A percentile compares a stretch with the other conserved stretches of the same genome.
These are phyloP conservation scores for Meliscaeva auricollis DNA, from an alignment of 2,888 invertebrate genomes.

Conservation along the genomic window DNA sequence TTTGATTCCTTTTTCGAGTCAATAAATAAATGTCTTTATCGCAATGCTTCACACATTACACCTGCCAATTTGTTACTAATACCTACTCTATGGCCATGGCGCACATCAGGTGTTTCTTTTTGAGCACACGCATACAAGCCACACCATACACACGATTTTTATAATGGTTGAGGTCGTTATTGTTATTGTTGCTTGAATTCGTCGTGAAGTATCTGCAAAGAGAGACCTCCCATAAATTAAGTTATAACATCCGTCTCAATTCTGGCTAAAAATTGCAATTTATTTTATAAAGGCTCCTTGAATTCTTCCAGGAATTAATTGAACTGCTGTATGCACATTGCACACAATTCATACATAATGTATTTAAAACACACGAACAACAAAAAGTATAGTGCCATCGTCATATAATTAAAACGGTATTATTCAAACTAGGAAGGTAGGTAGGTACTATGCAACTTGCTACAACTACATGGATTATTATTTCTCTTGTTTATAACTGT, in stretches of 20 bases:
- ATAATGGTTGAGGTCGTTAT: not conserved
- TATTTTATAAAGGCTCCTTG: not conserved
- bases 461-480: not conserved
- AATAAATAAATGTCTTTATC: constrained; percentile 12
- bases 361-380: not conserved
- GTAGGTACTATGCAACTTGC: not conserved
- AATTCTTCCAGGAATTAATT: constrained; percentile 37
- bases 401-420: constrained; percentile 22
- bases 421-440: not conserved
- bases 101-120: constrained; percentile 20
- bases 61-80: constrained; percentile 39
- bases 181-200: too few species aligned
- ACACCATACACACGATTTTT: not conserved
- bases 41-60: constrained; percentile 59
- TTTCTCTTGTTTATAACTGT: constrained; percentile 12
- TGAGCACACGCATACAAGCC: not conserved
- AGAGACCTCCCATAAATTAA: constrained; percentile 64
- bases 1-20: too few species aligned
- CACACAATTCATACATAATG: not conserved
- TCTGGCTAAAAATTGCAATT: constrained; percentile 52
- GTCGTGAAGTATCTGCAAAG: not conserved
- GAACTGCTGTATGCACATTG: not conserved
- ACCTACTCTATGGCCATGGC: not conserved
- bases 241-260: constrained; percentile 63
- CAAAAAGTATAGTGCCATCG: not conserved